Evolutionary conservation across 2,797 vertebrate species (phyloP), one percentile per base, ranked within the genome.

Genomic region (Gastrophryne carolinensis): DNA sequence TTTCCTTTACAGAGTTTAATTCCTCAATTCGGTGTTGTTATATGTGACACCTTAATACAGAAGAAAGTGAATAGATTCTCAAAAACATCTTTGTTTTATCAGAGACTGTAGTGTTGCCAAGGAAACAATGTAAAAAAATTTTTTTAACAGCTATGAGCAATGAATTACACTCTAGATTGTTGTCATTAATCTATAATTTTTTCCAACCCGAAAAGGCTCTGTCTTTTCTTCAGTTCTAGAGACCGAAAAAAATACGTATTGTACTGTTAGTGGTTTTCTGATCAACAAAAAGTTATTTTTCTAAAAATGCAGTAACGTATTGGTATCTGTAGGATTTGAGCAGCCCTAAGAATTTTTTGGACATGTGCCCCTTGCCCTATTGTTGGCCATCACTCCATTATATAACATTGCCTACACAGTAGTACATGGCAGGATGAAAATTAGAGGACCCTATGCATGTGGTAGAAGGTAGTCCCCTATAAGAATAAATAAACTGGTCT

Each of bases 131-230:
- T 0, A 70, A 23, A 70, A 23, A 2, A 77, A 1, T 47, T 30
- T 13, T 11, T 4, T 17, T 79, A 82, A 80, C 8, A 84, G 24
- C 11, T 72, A 60, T 1, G 3, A 81, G 62, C 80, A 66, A 2
- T n/a, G 80, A 61, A 32, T 58, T 30, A 79, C 13, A 47, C 39
- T 69, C 58, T 30, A 52, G 7, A 70, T 4, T 72, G 47, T 10
- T 73, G 17, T 44, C 71, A 26, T 50, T 73, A 19, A 29, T 63
- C 52, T 75, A 54, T 66, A 78, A 71, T 74, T 60, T 0, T 50
- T 70, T 29, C 5, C 4, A 12, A 19, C 78, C 61, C 57, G 79
- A 72, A 72, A 53, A 26, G 10, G 35, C 12, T 63, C 50, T 56
- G 11, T 21, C 61, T 73, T 53, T 65, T 64, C n/a, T 65, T 47